Conservation (phyloP, 2,113 vertebrate species). For the Elaphurus davidianus region DNA sequence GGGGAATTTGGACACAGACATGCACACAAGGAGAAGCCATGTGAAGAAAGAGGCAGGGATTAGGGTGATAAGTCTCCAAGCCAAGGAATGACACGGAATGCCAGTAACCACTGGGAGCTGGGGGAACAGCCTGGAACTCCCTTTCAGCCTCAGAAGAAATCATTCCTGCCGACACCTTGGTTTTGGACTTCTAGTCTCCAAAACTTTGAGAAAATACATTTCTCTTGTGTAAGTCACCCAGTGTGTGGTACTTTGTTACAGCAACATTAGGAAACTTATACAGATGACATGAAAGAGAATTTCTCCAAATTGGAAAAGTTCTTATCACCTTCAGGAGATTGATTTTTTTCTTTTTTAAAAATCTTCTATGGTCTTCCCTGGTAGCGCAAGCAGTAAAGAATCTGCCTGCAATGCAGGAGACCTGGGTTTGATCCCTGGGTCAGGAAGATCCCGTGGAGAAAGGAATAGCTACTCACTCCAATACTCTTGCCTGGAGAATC, state of each 20-base stretch:
- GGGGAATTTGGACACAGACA: neutral
- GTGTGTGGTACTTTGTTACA: neutral
- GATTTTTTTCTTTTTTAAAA: neutral
- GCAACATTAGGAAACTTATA: neutral
- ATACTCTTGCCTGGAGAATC: neutral
- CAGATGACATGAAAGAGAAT: neutral
- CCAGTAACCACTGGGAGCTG: neutral
- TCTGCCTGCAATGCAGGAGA: neutral
- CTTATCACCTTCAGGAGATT: neutral
- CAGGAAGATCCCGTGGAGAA: neutral
- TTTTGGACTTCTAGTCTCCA: neutral
- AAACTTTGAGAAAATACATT: neutral
- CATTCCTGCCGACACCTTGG: neutral
- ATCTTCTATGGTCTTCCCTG: neutral
- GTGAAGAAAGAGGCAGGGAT: neutral
- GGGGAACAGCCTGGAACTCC: neutral
- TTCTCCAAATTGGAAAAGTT: neutral
- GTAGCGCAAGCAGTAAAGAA: fast-evolving
- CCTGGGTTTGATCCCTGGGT: neutral
- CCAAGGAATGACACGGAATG: fast-evolving
- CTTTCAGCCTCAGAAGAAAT: neutral
- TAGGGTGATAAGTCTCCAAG: too few species aligned
- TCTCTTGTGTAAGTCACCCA: neutral
- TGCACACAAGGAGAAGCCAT: neutral
- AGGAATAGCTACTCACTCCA: neutral